Conservation (phyloP, 2,797 vertebrate genomes). For the Dendrocincla fuliginosa region DNA sequence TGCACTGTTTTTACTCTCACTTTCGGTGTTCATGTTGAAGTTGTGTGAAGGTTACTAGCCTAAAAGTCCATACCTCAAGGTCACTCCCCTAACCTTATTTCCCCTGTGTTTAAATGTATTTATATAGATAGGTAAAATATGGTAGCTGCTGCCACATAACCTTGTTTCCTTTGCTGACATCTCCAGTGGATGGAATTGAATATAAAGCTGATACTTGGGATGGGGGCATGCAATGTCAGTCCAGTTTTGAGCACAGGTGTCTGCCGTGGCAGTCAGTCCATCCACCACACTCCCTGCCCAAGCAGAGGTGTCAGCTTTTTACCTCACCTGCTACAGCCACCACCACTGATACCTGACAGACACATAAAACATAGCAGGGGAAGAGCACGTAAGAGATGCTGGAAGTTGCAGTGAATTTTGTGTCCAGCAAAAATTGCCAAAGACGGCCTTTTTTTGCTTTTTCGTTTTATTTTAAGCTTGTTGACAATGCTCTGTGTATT, state of each 20-base stretch:
- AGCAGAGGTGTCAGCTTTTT: neutral
- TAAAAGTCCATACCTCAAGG: constrained; percentile 13
- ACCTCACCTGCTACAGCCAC: neutral
- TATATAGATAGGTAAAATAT: constrained; percentile 56
- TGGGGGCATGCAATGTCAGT: neutral
- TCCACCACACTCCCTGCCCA: neutral
- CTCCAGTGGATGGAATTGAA: constrained; percentile 26
- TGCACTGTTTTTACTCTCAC: neutral
- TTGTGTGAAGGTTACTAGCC: neutral
- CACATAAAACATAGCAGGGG: rapidly evolving
- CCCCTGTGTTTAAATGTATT: constrained; percentile 40
- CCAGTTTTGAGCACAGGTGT: neutral
- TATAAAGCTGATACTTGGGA: constrained; percentile 19
- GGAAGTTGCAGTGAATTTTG: neutral
- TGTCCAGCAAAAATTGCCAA: neutral
- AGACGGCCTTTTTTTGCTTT: neutral
- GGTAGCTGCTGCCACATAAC: constrained; percentile 44
- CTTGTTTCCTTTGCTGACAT: constrained; percentile 42
- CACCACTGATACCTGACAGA: neutral
- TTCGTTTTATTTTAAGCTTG: neutral
- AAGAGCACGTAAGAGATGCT: neutral
- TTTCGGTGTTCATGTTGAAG: neutral
- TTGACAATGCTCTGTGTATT: neutral
- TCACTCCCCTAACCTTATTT: constrained; percentile 52
- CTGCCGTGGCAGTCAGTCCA: neutral